Conservation (phyloP, 2,888 invertebrate species). For the Tachina lurida region DNA sequence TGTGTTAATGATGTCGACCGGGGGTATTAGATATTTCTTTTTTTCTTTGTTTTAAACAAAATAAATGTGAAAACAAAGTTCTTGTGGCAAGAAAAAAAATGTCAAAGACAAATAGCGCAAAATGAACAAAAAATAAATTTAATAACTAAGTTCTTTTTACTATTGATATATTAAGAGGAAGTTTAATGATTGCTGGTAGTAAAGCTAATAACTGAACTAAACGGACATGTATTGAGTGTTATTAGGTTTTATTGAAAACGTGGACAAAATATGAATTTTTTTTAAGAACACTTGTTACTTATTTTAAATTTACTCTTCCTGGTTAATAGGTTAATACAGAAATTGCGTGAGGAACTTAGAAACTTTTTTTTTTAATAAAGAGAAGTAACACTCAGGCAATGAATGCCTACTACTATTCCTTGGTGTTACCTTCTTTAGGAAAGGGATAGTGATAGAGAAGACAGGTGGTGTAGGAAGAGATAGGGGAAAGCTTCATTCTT, state of each 20-base stretch:
- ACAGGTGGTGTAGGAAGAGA: too few relatives aligned
- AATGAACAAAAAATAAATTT: neutral
- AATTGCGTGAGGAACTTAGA: neutral
- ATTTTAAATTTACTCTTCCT: neutral
- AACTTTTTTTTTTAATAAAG: too few relatives aligned
- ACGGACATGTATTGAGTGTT: neutral
- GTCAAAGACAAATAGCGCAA: neutral
- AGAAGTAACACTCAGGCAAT: too few relatives aligned
- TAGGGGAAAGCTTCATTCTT: too few relatives aligned
- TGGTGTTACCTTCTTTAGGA: too few relatives aligned
- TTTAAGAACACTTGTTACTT: neutral
- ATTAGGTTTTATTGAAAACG: neutral
- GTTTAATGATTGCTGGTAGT: neutral
- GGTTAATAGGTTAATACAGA: neutral
- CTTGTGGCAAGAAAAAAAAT: neutral
- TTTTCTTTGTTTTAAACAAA: slow-evolving; percentile 19
- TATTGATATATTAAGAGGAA: slow-evolving; percentile 15
- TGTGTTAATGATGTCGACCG: slow-evolving; percentile 17
- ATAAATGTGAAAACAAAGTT: slow-evolving; percentile 24
- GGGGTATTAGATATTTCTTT: slow-evolving; percentile 29
- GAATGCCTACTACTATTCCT: too few relatives aligned
- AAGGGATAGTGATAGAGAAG: too few relatives aligned
- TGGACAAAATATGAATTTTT: neutral
- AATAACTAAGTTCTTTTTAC: slow-evolving; percentile 36
- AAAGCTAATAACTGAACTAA: neutral